Percentiles rank a stretch among this genome's conserved stretches.
These are phyloP conservation scores for Gortyna flavago DNA, from an alignment of 2,888 invertebrate species.

Conservation along the genomic window DNA sequence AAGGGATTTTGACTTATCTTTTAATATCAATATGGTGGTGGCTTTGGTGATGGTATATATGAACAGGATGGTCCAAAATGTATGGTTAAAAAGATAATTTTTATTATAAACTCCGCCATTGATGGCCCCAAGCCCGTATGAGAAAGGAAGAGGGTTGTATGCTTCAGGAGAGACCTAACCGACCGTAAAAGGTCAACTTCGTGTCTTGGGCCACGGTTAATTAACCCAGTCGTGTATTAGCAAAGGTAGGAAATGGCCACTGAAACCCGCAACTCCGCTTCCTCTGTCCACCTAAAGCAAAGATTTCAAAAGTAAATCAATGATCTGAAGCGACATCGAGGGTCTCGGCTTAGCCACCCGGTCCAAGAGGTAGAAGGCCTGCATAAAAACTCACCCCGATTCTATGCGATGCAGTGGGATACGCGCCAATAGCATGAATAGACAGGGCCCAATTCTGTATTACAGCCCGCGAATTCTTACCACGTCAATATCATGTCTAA, in stretches of 20 bases:
- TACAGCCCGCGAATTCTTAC: too few relatives aligned
- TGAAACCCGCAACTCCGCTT: background rate
- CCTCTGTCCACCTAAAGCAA: background rate
- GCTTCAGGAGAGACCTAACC: background rate
- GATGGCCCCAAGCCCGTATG: background rate
- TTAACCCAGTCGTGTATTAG: background rate
- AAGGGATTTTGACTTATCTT: too few relatives aligned
- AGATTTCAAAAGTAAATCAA: too few relatives aligned
- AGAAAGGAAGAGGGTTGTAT: background rate
- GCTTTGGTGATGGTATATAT: too few relatives aligned
- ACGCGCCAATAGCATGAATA: slow-evolving; percentile 3
- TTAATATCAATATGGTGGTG: too few relatives aligned
- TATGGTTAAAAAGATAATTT: background rate
- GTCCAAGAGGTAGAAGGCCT: slow-evolving; percentile 41
- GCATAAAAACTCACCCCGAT: slow-evolving; percentile 54
- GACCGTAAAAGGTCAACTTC: background rate
- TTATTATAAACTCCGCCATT: background rate
- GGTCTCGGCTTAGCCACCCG: slow-evolving; percentile 4
- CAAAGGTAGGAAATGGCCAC: background rate
- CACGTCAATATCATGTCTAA: too few relatives aligned
- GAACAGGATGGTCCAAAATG: background rate
- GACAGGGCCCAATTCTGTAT: too few relatives aligned
- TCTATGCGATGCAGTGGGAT: slow-evolving; percentile 51
- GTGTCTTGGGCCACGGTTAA: background rate
- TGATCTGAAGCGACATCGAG: slow-evolving; percentile 3